Evolutionary conservation across 2,888 invertebrate genomes (phyloP).

Genomic region (Lasioglossum malachurum): DNA sequence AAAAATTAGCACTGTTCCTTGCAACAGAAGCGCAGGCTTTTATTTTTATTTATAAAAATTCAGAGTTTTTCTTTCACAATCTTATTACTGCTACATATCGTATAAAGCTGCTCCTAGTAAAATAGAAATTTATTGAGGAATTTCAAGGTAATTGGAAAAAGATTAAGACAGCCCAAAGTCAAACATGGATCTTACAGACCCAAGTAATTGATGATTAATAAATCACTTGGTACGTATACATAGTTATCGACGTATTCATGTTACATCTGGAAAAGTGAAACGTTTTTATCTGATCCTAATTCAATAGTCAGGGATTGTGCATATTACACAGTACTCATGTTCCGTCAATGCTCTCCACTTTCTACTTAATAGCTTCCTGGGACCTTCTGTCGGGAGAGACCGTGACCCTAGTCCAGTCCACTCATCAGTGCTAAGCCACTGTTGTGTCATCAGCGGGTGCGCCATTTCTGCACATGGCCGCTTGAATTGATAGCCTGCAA

Average conservation of each 20-base stretch:
- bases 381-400: not conserved
- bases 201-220: not conserved
- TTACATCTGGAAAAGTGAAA: not conserved
- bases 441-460: not conserved
- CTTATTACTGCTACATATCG: too few relatives aligned
- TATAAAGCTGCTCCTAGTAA: too few relatives aligned
- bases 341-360: not conserved
- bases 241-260: not conserved
- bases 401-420: conserved; percentile 7
- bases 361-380: conserved; percentile 4
- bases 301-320: not conserved
- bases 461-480: not conserved
- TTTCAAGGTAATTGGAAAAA: too few relatives aligned
- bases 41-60: too few relatives aligned
- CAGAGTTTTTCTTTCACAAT: too few relatives aligned
- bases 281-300: not conserved
- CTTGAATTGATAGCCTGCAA: conserved; percentile 6
- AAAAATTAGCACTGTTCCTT: not conserved
- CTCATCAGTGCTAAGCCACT: conserved; percentile 9
- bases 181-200: too few relatives aligned
- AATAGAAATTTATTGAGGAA: too few relatives aligned
- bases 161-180: too few relatives aligned
- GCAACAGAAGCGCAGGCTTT: too few relatives aligned
- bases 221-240: not conserved
- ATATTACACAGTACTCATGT: not conserved